These are phyloP conservation scores for Lemur catta DNA, from an alignment of 2,797 vertebrate genomes.

Conservation along the genomic window DNA sequence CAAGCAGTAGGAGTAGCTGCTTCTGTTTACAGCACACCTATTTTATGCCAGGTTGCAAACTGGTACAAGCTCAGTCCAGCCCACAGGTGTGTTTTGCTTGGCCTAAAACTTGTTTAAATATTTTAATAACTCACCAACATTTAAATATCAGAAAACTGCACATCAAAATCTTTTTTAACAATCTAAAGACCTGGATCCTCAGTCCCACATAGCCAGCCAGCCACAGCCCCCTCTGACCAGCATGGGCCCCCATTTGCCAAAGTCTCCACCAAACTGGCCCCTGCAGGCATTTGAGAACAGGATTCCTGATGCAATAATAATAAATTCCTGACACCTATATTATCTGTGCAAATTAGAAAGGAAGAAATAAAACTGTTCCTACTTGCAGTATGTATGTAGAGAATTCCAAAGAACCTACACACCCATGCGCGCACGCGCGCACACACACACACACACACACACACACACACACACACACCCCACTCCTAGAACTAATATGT, in stretches of 20 bases:
- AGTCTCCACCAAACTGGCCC: not conserved
- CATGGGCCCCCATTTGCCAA: not conserved
- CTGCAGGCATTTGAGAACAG: not conserved
- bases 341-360: not conserved
- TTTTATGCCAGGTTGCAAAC: not conserved
- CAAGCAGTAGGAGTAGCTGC: not conserved
- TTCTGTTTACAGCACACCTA: not conserved
- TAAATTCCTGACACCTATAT: not conserved
- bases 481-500: not conserved
- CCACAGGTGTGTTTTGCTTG: not conserved
- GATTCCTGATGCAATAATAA: not conserved
- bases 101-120: constrained; percentile 1
- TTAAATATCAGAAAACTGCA: constrained; percentile 10
- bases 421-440: not conserved
- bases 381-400: not conserved
- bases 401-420: not conserved
- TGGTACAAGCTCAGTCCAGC: not conserved
- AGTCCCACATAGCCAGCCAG: not conserved
- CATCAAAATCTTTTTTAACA: not conserved
- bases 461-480: not conserved
- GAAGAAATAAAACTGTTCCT: not conserved
- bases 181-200: not conserved
- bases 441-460: not conserved
- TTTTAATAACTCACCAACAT: not conserved
- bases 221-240: not conserved